Percentiles rank a stretch among this genome's conserved stretches.
phyloP scores from a whole-genome alignment of 2,888 invertebrate genomes.

The Lithophane ornitopus region DNA sequence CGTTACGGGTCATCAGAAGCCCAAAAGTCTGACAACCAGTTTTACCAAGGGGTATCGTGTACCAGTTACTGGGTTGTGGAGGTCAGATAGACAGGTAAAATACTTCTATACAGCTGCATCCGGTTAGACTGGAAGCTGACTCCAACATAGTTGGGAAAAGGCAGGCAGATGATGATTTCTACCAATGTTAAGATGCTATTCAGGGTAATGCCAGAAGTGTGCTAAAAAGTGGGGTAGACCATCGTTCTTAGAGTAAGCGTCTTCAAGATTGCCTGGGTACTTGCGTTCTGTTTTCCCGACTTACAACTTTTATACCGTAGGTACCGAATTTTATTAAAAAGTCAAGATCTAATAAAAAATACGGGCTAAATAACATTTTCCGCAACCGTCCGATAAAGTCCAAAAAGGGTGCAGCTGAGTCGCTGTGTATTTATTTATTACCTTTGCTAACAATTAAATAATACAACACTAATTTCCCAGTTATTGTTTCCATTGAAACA shows the following conservation, averaged over 20 bases:
- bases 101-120: no score
- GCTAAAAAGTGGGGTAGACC: not conserved
- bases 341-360: not conserved
- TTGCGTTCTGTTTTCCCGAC: not conserved
- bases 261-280: not conserved
- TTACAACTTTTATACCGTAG: not conserved
- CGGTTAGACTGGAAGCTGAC: no score
- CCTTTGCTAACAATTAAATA: not conserved
- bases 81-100: no score
- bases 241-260: not conserved
- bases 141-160: no score
- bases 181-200: constrained; percentile 5
- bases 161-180: no score
- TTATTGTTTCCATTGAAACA: constrained; percentile 2
- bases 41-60: no score
- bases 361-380: not conserved
- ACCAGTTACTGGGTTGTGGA: no score
- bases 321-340: not conserved
- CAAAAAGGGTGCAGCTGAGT: not conserved
- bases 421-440: not conserved
- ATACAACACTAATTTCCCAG: constrained; percentile 16
- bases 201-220: not conserved
- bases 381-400: no score
- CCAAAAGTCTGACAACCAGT: no score
- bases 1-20: no score